Percentiles rank a stretch among this genome's conserved stretches.
Conservation (phyloP, 2,888 invertebrate species). For the Altica lythri region DNA sequence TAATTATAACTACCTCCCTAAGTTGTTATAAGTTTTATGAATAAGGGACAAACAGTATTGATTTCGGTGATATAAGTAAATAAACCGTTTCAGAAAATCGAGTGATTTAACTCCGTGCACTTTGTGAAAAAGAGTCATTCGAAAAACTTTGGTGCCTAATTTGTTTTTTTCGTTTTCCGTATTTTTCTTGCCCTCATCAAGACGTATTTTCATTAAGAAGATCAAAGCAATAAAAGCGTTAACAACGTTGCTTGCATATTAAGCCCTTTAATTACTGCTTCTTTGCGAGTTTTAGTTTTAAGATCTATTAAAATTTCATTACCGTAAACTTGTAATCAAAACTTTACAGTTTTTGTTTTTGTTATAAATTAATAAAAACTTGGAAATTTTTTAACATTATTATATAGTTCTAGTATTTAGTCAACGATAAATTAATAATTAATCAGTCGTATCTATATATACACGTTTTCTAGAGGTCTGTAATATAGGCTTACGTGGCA, state of each 20-base stretch:
- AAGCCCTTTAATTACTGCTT: slow-evolving; percentile 31
- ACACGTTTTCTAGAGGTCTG: too few relatives aligned
- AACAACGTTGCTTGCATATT: slow-evolving; percentile 32
- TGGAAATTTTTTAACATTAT: slow-evolving; percentile 5
- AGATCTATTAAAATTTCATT: slow-evolving; percentile 30
- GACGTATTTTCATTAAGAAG: slow-evolving; percentile 31
- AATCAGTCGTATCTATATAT: too few relatives aligned
- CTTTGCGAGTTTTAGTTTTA: slow-evolving; percentile 26
- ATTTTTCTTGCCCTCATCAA: slow-evolving; percentile 20
- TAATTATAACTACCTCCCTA: too few relatives aligned
- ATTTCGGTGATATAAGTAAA: too few relatives aligned
- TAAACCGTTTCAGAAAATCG: too few relatives aligned
- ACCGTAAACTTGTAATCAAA: slow-evolving; percentile 20
- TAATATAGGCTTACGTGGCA: too few relatives aligned
- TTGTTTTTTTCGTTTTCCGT: slow-evolving; percentile 15
- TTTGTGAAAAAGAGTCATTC: slow-evolving; percentile 8
- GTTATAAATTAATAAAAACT: slow-evolving; percentile 14
- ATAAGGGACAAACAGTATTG: too few relatives aligned
- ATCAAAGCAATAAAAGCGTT: slow-evolving; percentile 33
- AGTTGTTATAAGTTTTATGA: too few relatives aligned
- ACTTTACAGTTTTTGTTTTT: slow-evolving; percentile 15
- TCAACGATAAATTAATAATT: too few relatives aligned
- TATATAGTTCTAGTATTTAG: slow-evolving; percentile 3
- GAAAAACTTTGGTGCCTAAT: slow-evolving; percentile 18
- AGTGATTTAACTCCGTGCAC: slow-evolving; percentile 3